Evolutionary conservation across 1,140 invertebrate species (phyloP).

Genomic region (Ericerus pela): DNA sequence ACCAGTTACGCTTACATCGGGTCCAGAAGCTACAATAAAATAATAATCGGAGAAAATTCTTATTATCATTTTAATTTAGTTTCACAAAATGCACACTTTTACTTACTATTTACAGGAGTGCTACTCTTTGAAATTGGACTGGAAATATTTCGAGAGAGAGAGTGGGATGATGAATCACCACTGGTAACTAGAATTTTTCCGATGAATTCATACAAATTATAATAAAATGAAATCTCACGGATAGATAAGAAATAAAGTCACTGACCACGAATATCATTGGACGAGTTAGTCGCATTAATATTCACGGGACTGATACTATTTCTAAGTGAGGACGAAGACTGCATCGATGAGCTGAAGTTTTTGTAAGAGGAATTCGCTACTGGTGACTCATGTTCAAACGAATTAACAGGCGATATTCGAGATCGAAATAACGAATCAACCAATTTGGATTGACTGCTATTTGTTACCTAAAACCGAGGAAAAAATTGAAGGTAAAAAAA

Average conservation of each 20-base stretch:
- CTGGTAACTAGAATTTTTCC: no score
- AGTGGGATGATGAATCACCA: neutral
- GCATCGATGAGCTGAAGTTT: neutral
- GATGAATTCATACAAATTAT: no score
- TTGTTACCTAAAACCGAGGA: neutral
- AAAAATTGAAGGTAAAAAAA: neutral
- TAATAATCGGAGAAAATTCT: neutral
- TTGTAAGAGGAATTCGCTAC: conserved; percentile 1
- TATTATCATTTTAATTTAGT: neutral
- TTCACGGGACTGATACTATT: no score
- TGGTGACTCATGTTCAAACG: no score
- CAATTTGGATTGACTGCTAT: neutral
- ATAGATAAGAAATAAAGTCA: no score
- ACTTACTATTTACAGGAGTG: neutral
- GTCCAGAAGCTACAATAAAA: neutral
- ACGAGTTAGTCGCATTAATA: no score
- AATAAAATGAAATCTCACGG: no score
- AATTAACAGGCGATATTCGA: neutral
- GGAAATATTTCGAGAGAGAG: neutral
- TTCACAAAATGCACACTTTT: no score
- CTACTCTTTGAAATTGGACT: neutral
- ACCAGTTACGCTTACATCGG: conserved; percentile 36
- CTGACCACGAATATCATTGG: conserved; percentile 5
- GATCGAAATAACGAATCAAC: neutral
- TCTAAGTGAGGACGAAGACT: neutral